Evolutionary conservation across 2,113 vertebrate genomes (phyloP), one percentile per base, ranked within the genome.

Genomic region (Eurypyga helias): DNA sequence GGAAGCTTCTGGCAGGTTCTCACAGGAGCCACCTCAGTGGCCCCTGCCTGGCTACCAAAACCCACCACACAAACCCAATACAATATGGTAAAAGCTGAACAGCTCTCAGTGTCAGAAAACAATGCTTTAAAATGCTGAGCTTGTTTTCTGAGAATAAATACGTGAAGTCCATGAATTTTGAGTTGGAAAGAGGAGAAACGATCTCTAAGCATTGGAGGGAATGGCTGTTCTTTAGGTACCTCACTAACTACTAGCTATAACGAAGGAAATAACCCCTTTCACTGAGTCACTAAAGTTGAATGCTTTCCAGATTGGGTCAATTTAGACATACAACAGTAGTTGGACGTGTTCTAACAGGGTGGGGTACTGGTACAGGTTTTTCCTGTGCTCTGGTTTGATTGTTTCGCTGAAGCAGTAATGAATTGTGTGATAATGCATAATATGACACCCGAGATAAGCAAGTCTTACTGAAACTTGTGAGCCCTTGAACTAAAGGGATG

Each of bases 111-210:
- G 36, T 83, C n/a, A 48, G 36, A 67, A 93, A 79, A 15, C 31
- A 65, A 34, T 80, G 38, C 66, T 94, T 88, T 69, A 34, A 80
- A 89, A 88, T 54, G 25, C 25, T 48, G 54, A 90, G 54, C 71
- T 86, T 85, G 21, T 87, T 92, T n/a, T 64, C 62, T 86, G 66
- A 29, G 71, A 85, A 49, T 80, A 83, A 93, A 90, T 48, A 45
- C 11, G 33, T 73, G 36, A 86, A 45, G 36, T 41, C 49, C 13
- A 13, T 89, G 55, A 73, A 73, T 73, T 83, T 66, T 49, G n/a
- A 29, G 29, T 28, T 70, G 34, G 43, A 67, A 70, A 45, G 72
- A 87, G 19, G 60, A 61, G 46, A 81, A 88, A 52, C 0, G 0
- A 9, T 83, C n/a, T 54, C 1, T 24, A 38, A 48, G 9, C 5